Conservation (phyloP, 2,888 invertebrate genomes). For the Brachyopa scutellaris region DNA sequence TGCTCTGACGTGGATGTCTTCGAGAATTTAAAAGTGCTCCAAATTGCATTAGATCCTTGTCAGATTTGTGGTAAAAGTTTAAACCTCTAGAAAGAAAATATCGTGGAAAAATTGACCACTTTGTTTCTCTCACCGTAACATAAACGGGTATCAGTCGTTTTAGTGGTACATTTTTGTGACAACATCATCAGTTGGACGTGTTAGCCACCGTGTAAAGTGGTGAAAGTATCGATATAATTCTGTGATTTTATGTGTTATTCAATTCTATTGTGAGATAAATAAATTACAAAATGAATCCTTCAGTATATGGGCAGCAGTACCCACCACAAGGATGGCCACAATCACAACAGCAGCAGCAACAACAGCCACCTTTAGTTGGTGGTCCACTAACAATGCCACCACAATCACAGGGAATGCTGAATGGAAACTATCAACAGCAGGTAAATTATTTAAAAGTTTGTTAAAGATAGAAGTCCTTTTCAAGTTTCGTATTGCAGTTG, state of each 20-base stretch:
- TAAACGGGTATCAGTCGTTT: constrained; percentile 41
- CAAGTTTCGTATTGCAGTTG: constrained; percentile 74
- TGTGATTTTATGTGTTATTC: constrained; percentile 58
- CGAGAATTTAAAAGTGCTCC: constrained; percentile 19
- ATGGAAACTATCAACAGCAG: constrained; percentile 81
- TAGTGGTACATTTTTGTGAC: constrained; percentile 30
- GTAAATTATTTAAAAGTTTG: constrained; percentile 71
- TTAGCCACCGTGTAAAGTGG: constrained; percentile 55
- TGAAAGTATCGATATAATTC: constrained; percentile 58
- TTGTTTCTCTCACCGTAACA: constrained; percentile 10
- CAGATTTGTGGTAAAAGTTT: background rate
- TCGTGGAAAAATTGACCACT: background rate
- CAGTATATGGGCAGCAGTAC: constrained; percentile 77
- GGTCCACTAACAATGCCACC: constrained; percentile 75
- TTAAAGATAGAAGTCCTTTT: background rate
- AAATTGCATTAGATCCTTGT: constrained; percentile 29
- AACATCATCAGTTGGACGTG: constrained; percentile 61
- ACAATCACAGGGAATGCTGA: constrained; percentile 76
- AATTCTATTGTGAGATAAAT: constrained; percentile 3
- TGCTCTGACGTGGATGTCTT: constrained; percentile 70
- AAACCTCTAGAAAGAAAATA: background rate
- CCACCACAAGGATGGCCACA: constrained; percentile 75
- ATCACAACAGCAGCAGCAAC: constrained; percentile 79
- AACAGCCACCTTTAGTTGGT: constrained; percentile 73
- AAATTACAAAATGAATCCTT: constrained; percentile 77